Percentiles rank a stretch among this genome's conserved stretches.
Conservation (phyloP, 2,888 invertebrate species). For the Eristalis arbustorum region DNA sequence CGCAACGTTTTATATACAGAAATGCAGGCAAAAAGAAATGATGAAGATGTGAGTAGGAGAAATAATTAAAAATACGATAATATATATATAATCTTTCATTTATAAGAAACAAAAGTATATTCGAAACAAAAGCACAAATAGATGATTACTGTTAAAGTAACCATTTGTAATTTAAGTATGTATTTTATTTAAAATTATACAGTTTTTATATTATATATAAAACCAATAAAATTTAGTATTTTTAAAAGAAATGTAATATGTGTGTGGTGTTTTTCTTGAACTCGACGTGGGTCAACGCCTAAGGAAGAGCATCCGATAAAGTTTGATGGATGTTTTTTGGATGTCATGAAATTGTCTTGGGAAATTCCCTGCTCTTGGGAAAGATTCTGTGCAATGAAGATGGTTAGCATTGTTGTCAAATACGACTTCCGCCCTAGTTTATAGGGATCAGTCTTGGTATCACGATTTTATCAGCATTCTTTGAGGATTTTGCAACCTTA, state of each 20-base stretch:
- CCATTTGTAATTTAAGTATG: constrained; percentile 57
- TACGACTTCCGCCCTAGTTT: too few species aligned
- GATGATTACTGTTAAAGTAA: constrained; percentile 55
- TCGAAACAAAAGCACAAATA: constrained; percentile 51
- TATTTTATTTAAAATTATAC: constrained; percentile 71
- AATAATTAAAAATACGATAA: constrained; percentile 34
- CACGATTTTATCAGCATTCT: too few species aligned
- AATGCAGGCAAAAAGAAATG: constrained; percentile 11
- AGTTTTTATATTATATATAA: constrained; percentile 72
- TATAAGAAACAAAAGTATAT: constrained; percentile 54
- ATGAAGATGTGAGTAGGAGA: constrained; percentile 42
- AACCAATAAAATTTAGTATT: constrained; percentile 65
- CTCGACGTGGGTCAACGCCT: too few species aligned
- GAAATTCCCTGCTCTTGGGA: too few species aligned
- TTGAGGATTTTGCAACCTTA: too few species aligned
- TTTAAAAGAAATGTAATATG: constrained; percentile 19
- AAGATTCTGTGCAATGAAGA: too few species aligned
- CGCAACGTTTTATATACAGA: constrained; percentile 38
- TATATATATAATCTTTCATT: constrained; percentile 55
- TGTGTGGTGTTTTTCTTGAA: too few species aligned
- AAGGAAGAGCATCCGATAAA: too few species aligned
- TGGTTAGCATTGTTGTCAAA: too few species aligned
- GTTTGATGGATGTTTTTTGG: too few species aligned
- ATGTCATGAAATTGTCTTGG: too few species aligned
- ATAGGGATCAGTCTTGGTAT: too few species aligned